Conservation (phyloP, 2,113 vertebrate species). For the Alaudala cheleensis region DNA sequence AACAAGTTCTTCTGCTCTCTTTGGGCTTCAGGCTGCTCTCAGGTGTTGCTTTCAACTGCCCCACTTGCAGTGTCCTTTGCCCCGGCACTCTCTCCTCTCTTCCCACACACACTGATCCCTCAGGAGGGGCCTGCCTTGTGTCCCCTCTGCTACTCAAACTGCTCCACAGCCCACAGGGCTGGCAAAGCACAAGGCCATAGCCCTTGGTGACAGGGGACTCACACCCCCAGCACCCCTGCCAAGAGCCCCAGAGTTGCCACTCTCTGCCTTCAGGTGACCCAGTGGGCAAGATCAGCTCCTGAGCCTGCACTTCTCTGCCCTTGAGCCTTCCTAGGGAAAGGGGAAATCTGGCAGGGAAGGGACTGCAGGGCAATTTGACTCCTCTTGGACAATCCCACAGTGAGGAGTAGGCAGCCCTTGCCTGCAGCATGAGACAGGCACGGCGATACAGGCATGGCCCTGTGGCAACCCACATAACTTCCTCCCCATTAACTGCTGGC, state of each 20-base stretch:
- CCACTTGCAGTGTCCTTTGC: not conserved
- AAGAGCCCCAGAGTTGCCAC: not conserved
- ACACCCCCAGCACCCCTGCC: fast-evolving
- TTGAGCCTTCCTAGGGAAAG: not conserved
- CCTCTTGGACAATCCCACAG: not conserved
- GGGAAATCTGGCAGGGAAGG: not conserved
- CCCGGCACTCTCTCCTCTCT: not conserved
- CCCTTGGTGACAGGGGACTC: not conserved
- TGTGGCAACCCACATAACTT: not conserved
- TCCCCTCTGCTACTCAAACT: not conserved
- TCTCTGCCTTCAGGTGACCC: not conserved
- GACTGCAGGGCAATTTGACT: fast-evolving
- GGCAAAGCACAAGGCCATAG: fast-evolving
- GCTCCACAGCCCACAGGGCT: fast-evolving
- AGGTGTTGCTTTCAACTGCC: not conserved
- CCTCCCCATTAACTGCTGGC: not conserved
- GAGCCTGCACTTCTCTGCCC: not conserved
- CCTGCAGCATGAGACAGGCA: not conserved
- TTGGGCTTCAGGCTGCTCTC: not conserved
- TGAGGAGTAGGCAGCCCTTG: fast-evolving
- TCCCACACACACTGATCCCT: not conserved
- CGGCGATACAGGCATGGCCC: fast-evolving
- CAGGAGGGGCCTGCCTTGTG: not conserved
- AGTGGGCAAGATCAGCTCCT: not conserved
- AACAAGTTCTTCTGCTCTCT: not conserved